Conservation (phyloP, 2,888 invertebrate species). For the Thera obeliscata region DNA sequence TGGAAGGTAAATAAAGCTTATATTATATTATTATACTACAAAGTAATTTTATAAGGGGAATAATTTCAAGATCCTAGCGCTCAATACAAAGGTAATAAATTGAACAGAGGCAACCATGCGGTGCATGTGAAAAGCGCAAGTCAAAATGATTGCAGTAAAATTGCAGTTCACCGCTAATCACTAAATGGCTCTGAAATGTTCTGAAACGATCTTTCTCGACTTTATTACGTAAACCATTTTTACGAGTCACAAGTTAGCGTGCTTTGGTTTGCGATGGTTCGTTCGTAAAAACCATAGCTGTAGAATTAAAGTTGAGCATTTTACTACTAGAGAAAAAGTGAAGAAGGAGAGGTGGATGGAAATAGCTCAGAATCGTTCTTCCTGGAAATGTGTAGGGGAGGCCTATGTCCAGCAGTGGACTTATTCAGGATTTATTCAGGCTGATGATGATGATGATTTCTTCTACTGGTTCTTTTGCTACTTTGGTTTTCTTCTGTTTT, state of each 20-base stretch:
- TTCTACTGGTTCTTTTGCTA: too few species aligned
- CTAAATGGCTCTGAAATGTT: conserved; percentile 10
- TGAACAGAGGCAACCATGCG: not conserved
- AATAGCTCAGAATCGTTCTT: too few species aligned
- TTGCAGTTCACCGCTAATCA: conserved; percentile 19
- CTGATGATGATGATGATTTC: too few species aligned
- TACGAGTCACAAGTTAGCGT: conserved; percentile 21
- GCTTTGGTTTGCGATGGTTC: conserved; percentile 12
- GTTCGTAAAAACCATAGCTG: conserved; percentile 6
- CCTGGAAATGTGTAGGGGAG: too few species aligned
- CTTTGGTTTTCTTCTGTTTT: too few species aligned
- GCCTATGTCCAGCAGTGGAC: too few species aligned
- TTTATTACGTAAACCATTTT: conserved; percentile 21
- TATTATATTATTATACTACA: too few species aligned
- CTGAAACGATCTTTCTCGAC: conserved; percentile 8
- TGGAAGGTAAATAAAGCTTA: too few species aligned
- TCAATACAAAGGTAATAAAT: not conserved
- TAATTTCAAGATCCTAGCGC: too few species aligned
- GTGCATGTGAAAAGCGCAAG: not conserved
- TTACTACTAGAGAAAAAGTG: not conserved
- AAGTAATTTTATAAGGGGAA: too few species aligned
- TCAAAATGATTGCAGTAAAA: not conserved
- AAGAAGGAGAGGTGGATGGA: not conserved
- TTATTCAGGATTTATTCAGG: too few species aligned
- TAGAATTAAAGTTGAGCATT: not conserved